Base-by-base conservation (phyloP, 1,140 invertebrate species). In the Eulimnadia texana region DNA sequence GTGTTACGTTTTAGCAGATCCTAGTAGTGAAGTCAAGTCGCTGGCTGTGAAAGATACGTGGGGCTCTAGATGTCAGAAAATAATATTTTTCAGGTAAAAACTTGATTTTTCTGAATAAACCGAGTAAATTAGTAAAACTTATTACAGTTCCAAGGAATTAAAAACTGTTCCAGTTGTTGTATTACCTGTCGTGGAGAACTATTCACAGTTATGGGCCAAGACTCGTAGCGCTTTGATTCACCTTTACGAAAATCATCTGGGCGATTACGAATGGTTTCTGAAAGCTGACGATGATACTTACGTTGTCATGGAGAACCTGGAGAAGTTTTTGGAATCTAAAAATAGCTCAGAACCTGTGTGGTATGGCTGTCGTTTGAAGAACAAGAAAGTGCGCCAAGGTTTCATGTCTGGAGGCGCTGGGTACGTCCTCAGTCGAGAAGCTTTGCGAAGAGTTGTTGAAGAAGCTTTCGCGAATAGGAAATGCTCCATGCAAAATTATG, bases 401-500 rank as follows among this genome's bases (percentile, higher is more conserved):
- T 76, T 74, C 65, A 76, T 76, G 72, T 73, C 72, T 52, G 74
- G 74, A n/a, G 75, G 74, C 27, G 75, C 76, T 1, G 74, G 74
- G 2, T 69, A 69, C 58, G 67, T 69, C 23, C 52, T 70, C 1
- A 69, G 67, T 24, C 64, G 65, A 59, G 68, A 68, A 60, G 69
- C 68, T 2, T 10, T 70, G 10, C 61, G 57, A 9, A 49, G 65
- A 25, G 66, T 71, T 33, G 67, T 69, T 3, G 63, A 61, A 10
- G 64, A 55, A 63, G 69, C 60, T 27, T 60, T 74, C 10, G 66
- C 65, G 27, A 67, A 67, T 1, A 68, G 68, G 33, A 6, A 42
- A 16, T 42, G 33, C 16, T 42, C 33, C 33, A 16, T 42, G 16
- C 33, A 9, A 6, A 42, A 42, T 16, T 42, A 42, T 42, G 33